phyloP scores from a whole-genome alignment of 2,888 invertebrate species.

The Polymixis lichenea region DNA sequence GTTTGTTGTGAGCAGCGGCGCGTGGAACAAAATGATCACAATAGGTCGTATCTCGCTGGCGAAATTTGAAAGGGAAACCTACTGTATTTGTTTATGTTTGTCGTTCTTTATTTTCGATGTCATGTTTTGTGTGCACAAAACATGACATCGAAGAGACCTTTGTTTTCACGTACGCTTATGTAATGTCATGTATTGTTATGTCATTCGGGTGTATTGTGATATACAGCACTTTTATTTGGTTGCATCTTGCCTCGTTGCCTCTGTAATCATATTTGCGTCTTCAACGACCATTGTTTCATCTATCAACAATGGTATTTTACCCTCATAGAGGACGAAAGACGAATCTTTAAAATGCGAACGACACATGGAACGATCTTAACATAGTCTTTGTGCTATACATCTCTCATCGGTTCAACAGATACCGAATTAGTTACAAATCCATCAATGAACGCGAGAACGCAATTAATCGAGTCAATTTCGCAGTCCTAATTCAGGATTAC shows the following conservation, averaged over 20 bases:
- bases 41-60: slow-evolving; percentile 56
- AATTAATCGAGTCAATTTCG: slow-evolving; percentile 26
- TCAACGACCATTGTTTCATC: background rate
- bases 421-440: background rate
- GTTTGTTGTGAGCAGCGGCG: slow-evolving; percentile 50
- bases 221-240: background rate
- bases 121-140: slow-evolving; percentile 18
- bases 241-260: background rate
- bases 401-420: background rate
- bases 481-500: slow-evolving; percentile 21
- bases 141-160: no score
- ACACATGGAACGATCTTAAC: background rate
- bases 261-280: background rate
- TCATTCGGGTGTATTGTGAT: slow-evolving; percentile 11
- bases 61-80: slow-evolving; percentile 65
- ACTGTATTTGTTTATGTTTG: slow-evolving; percentile 40
- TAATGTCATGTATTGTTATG: slow-evolving; percentile 17
- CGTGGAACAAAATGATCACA: slow-evolving; percentile 64
- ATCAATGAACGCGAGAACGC: slow-evolving; percentile 6
- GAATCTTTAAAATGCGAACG: background rate
- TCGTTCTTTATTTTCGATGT: slow-evolving; percentile 35
- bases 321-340: background rate
- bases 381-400: background rate
- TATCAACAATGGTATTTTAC: background rate
- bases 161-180: slow-evolving; percentile 16